A percentile compares a stretch with the other conserved stretches of the same genome.
These are phyloP conservation scores for Martes martes DNA, from an alignment of 2,113 vertebrate species.

Conservation along the genomic window DNA sequence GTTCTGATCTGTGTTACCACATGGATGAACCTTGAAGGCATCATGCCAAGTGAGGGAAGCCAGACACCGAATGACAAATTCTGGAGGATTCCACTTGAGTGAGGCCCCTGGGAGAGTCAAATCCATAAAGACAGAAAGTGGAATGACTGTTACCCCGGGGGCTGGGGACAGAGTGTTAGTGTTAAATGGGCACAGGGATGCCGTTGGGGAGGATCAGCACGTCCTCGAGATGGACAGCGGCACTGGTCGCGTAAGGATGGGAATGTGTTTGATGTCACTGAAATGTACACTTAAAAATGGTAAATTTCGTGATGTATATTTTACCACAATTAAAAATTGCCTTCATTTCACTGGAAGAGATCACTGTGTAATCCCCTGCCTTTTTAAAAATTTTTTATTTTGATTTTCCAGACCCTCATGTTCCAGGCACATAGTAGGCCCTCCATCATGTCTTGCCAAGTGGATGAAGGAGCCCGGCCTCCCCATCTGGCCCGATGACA, in stretches of 20 bases:
- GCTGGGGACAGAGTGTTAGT: neutral
- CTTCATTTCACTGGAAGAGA: neutral
- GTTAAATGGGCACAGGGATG: neutral
- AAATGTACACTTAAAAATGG: neutral
- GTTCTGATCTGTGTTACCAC: neutral
- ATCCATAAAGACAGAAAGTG: neutral
- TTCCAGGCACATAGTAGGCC: neutral
- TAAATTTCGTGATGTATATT: neutral
- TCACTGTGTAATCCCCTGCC: neutral
- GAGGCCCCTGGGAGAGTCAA: neutral
- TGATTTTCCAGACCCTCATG: neutral
- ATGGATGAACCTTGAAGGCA: neutral
- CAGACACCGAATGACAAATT: neutral
- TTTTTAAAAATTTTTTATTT: neutral
- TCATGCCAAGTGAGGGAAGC: neutral
- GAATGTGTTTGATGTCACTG: neutral
- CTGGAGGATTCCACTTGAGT: fast-evolving
- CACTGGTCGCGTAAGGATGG: fast-evolving
- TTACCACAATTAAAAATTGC: neutral
- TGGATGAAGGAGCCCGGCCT: neutral
- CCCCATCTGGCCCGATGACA: fast-evolving
- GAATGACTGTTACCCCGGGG: neutral
- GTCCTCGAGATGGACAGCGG: neutral
- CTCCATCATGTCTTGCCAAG: neutral
- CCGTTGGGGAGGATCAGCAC: neutral